Evolutionary conservation across 2,888 invertebrate genomes (phyloP).

Genomic region (Seira ritae): DNA sequence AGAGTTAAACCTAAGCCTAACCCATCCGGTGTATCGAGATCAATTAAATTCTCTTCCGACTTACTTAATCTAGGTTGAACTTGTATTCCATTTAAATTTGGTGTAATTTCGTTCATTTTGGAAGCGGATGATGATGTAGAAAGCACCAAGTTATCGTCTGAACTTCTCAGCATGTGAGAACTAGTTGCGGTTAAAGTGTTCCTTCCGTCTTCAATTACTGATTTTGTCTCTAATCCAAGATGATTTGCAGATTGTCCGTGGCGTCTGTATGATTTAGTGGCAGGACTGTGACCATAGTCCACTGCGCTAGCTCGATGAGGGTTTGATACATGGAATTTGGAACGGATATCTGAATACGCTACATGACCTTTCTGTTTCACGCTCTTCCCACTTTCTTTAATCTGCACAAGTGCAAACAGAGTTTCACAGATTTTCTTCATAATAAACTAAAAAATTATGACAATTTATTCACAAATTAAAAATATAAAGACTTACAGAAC

Average conservation of each 20-base stretch:
- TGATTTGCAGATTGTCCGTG: slow-evolving; percentile 37
- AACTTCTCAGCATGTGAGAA: slow-evolving; percentile 56
- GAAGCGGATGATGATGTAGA: slow-evolving; percentile 70
- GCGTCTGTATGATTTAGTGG: slow-evolving; percentile 65
- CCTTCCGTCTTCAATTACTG: slow-evolving; percentile 23
- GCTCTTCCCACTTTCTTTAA: slow-evolving; percentile 85
- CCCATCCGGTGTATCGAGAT: slow-evolving; percentile 72
- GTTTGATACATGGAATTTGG: slow-evolving; percentile 78
- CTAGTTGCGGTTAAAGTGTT: slow-evolving; percentile 26
- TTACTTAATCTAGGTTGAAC: slow-evolving; percentile 70
- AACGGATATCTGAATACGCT: slow-evolving; percentile 85
- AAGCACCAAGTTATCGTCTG: slow-evolving; percentile 71
- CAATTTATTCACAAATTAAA: background rate
- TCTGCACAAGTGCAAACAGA: too few species aligned
- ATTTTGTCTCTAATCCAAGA: slow-evolving; percentile 15
- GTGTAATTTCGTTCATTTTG: slow-evolving; percentile 60
- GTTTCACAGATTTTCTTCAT: too few species aligned
- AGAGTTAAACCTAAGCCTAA: slow-evolving; percentile 66
- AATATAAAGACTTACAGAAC: slow-evolving; percentile 62
- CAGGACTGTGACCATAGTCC: slow-evolving; percentile 52
- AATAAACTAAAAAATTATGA: slow-evolving; percentile 1
- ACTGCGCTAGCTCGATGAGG: slow-evolving; percentile 30
- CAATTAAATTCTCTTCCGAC: slow-evolving; percentile 73
- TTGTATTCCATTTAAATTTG: slow-evolving; percentile 39
- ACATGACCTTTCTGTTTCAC: slow-evolving; percentile 81